phyloP scores from a whole-genome alignment of 2,113 vertebrate genomes.

The Pithys albifrons region DNA sequence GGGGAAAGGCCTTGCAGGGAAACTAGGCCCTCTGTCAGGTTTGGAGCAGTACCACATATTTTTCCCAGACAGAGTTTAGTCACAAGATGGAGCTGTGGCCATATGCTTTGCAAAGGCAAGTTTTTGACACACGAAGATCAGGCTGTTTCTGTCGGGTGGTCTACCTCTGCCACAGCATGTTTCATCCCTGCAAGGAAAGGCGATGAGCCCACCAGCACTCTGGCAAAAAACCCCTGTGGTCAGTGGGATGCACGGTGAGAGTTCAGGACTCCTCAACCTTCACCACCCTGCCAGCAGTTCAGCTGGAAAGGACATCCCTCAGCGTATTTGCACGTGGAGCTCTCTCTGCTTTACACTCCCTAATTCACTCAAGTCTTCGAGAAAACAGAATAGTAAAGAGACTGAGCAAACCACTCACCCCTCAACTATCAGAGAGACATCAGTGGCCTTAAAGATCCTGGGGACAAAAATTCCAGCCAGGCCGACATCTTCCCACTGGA shows the following conservation, averaged over 20 bases:
- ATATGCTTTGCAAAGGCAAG: background rate
- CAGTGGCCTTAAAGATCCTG: background rate
- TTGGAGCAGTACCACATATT: rapidly evolving
- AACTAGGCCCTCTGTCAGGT: background rate
- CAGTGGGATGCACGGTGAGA: background rate
- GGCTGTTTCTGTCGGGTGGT: background rate
- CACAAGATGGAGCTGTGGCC: slow-evolving; percentile 25
- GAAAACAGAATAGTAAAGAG: background rate
- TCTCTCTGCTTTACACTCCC: background rate
- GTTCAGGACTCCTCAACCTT: rapidly evolving
- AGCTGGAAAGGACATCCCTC: background rate
- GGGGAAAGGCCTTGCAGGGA: background rate
- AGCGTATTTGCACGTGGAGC: background rate
- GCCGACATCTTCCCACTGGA: background rate
- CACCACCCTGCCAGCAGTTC: background rate
- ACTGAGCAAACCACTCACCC: background rate
- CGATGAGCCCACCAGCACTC: background rate
- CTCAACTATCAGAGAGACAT: background rate
- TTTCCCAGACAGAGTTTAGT: background rate
- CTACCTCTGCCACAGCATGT: background rate
- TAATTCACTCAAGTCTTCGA: rapidly evolving
- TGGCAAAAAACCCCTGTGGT: background rate
- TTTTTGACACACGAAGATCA: rapidly evolving
- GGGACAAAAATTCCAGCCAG: background rate
- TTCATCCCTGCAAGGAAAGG: background rate